Percentiles rank a stretch among this genome's conserved stretches.
These are phyloP conservation scores for Gila robusta DNA, from an alignment of 2,797 vertebrate genomes.

Conservation along the genomic window DNA sequence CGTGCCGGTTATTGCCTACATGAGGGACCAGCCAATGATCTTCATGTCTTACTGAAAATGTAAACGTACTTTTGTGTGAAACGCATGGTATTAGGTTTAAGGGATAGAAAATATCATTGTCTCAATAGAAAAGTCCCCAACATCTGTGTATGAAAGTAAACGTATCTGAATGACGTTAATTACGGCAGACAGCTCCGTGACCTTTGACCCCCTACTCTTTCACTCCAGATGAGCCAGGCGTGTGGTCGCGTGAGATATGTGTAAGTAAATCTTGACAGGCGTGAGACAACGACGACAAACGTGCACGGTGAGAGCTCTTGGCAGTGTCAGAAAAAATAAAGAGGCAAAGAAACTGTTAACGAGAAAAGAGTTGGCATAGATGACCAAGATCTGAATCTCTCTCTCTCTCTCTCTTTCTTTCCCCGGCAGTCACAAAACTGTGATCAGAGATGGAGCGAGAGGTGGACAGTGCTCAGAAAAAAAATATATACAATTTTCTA, in stretches of 20 bases:
- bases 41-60: neutral
- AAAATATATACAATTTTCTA: neutral
- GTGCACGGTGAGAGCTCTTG: neutral
- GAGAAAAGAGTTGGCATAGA: constrained; percentile 31
- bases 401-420: neutral
- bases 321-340: constrained; percentile 13
- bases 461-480: neutral
- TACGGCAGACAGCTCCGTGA: neutral
- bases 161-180: neutral
- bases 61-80: constrained; percentile 27
- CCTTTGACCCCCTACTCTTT: constrained; percentile 28
- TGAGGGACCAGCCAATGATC: neutral
- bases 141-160: constrained; percentile 3
- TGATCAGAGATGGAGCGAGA: neutral
- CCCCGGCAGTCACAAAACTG: neutral
- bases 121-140: neutral
- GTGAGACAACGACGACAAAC: constrained; percentile 11
- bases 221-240: constrained; percentile 2
- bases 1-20: neutral
- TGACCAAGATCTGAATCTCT: neutral
- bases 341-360: constrained; percentile 59
- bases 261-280: constrained; percentile 23
- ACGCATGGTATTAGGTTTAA: neutral
- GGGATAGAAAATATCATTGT: neutral
- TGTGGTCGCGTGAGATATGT: constrained; percentile 7